A percentile compares a stretch with the other conserved stretches of the same genome.
phyloP scores from a whole-genome alignment of 2,797 vertebrate genomes.

The Semaprochilodus insignis region DNA sequence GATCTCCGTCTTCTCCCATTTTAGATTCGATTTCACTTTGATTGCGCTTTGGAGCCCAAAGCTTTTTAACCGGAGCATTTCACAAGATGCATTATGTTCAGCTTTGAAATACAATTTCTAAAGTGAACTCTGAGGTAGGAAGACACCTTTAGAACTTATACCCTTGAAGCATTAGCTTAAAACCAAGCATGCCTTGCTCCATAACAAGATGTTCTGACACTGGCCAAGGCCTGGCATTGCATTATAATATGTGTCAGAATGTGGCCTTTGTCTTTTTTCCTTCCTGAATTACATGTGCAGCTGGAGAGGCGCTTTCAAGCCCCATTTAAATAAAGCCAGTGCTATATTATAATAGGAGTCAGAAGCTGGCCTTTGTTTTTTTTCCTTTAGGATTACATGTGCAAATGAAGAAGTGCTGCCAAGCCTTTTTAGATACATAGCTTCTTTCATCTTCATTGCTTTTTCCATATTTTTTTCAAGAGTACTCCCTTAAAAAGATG shows the following conservation, averaged over 20 bases:
- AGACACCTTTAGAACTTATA: neutral
- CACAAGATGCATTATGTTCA: neutral
- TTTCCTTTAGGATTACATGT: neutral
- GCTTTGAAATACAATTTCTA: neutral
- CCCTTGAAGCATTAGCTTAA: neutral
- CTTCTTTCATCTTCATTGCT: neutral
- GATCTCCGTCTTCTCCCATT: neutral
- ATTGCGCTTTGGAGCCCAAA: neutral
- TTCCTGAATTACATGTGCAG: too few relatives aligned
- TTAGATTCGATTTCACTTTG: neutral
- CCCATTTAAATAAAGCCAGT: too few relatives aligned
- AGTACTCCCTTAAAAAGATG: neutral
- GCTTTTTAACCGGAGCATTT: neutral
- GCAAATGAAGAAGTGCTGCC: neutral
- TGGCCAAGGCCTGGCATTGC: neutral
- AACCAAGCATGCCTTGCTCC: neutral
- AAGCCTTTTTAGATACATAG: constrained; percentile 4
- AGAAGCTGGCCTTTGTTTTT: neutral
- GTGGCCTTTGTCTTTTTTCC: neutral
- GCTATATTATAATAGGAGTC: constrained; percentile 9
- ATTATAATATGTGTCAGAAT: too few relatives aligned
- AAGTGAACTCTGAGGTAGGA: neutral
- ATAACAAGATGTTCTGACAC: neutral
- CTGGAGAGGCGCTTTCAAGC: neutral
- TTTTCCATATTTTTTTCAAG: constrained; percentile 26